phyloP scores from a whole-genome alignment of 2,113 vertebrate species.

The Leucoraja erinaceus region DNA sequence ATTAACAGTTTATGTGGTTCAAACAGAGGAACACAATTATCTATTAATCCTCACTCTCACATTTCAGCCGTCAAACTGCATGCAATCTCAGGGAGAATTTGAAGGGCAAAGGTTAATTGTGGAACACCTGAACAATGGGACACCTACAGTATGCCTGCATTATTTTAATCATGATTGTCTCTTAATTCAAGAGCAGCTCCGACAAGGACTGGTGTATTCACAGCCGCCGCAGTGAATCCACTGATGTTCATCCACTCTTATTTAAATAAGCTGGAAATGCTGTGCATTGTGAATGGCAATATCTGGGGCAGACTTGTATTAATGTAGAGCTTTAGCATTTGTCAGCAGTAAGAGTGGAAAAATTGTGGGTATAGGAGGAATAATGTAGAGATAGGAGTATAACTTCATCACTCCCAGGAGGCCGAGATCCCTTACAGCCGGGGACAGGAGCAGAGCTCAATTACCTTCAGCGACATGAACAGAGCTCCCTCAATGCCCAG shows the following conservation, averaged over 20 bases:
- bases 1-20: not conserved
- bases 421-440: too few species aligned
- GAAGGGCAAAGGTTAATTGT: conserved; percentile 20
- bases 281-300: not conserved
- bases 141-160: not conserved
- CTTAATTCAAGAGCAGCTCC: conserved; percentile 8
- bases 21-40: conserved; percentile 10
- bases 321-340: not conserved
- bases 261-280: not conserved
- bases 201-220: not conserved
- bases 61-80: not conserved
- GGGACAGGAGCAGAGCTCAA: too few species aligned
- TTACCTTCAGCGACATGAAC: too few species aligned
- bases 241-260: not conserved
- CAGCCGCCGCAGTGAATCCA: not conserved
- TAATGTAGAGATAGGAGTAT: not conserved
- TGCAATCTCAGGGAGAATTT: conserved; percentile 10
- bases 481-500: too few species aligned
- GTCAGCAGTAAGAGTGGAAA: not conserved
- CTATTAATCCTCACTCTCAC: conserved; percentile 7
- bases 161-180: not conserved
- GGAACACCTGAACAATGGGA: not conserved
- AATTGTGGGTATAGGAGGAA: not conserved
- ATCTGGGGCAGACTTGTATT: not conserved
- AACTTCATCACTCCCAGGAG: not conserved